A percentile compares a stretch with the other conserved stretches of the same genome.
Conservation (phyloP, 1,140 invertebrate species). For the Habropoda laboriosa region DNA sequence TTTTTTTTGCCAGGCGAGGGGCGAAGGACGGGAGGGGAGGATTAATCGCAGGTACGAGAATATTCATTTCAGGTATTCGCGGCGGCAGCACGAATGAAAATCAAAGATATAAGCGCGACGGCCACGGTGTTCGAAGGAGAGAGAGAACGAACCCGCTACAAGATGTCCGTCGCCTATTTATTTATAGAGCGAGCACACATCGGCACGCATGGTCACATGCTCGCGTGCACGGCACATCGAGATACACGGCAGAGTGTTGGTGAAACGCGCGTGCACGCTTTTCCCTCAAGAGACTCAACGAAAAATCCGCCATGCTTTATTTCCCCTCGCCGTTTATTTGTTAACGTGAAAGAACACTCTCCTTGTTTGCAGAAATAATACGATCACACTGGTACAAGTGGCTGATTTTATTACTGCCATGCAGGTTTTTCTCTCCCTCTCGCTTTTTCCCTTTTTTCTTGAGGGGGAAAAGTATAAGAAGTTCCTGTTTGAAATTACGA, state of each 20-base stretch:
- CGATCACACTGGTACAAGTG: background rate
- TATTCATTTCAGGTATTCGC: conserved; percentile 55
- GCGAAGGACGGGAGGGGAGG: background rate
- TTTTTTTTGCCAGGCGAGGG: background rate
- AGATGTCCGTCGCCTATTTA: conserved; percentile 75
- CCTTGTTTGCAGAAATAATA: conserved; percentile 16
- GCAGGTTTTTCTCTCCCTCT: no score
- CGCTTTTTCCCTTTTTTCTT: no score
- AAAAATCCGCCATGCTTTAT: background rate
- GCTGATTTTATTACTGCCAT: no score
- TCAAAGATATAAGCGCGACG: conserved; percentile 66
- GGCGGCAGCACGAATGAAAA: conserved; percentile 64
- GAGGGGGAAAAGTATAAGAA: no score
- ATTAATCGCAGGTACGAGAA: conserved; percentile 45
- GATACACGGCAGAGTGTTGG: background rate
- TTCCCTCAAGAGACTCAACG: background rate
- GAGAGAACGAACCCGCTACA: conserved; percentile 60
- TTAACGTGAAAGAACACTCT: background rate
- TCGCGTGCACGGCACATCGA: conserved; percentile 50
- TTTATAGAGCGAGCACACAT: conserved; percentile 74
- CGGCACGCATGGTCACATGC: conserved; percentile 64
- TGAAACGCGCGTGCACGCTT: conserved; percentile 9
- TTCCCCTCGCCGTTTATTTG: background rate
- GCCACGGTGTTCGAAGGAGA: conserved; percentile 40
- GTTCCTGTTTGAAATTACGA: no score